Conservation (phyloP, 1,140 invertebrate genomes). For the Lycorma delicatula region DNA sequence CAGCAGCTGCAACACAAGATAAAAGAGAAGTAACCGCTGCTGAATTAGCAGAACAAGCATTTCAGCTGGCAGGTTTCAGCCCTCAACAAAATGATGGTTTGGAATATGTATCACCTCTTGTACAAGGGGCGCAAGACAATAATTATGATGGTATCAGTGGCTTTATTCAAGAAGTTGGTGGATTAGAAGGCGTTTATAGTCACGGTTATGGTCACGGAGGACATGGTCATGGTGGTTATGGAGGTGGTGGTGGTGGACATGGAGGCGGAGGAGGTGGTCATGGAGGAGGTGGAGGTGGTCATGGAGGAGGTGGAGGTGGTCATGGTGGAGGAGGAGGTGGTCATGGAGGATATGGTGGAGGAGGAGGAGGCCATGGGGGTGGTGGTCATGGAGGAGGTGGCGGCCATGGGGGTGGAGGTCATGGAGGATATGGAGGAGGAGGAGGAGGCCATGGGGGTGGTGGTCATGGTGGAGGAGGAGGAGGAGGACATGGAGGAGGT, state of each 20-base stretch:
- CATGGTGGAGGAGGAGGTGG: conserved; percentile 34
- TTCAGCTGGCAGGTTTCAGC: background rate
- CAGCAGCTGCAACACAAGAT: background rate
- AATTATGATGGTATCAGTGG: background rate
- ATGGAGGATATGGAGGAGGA: conserved; percentile 31
- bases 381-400: conserved; percentile 30
- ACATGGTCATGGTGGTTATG: conserved; percentile 36
- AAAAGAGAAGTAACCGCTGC: background rate
- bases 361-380: conserved; percentile 13
- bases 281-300: conserved; percentile 12
- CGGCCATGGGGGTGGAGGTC: conserved; percentile 37
- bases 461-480: conserved; percentile 30
- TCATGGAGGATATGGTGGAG: conserved; percentile 26
- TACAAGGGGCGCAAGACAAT: too few relatives aligned
- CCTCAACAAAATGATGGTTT: too few relatives aligned
- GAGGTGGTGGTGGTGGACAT: conserved; percentile 35
- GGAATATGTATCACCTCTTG: too few relatives aligned
- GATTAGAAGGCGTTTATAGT: background rate
- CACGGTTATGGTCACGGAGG: background rate
- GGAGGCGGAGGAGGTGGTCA: conserved; percentile 27
- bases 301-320: conserved; percentile 36
- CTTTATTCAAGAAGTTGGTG: background rate
- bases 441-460: conserved; percentile 39
- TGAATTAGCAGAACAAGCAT: background rate
- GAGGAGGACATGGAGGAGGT: conserved; percentile 37